Evolutionary conservation across 1,140 invertebrate genomes (phyloP), one percentile per base, ranked within the genome.

Genomic region (Ridgeia piscesae): DNA sequence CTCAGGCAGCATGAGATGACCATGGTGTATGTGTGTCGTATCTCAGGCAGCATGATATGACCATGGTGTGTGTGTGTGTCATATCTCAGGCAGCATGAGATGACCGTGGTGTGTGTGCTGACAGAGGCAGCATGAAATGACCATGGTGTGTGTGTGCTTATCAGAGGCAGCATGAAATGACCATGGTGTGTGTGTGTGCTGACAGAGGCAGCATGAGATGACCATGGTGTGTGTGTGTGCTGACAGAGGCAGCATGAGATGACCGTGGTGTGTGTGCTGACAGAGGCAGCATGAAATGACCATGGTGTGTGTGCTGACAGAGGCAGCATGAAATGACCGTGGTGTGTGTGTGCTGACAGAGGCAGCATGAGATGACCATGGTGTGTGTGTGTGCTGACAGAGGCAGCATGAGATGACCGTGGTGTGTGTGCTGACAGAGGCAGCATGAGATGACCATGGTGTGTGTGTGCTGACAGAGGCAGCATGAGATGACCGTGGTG

Each of bases 141-240:
- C 91, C 91, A 6, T 42, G 6, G 21, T 91, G 42, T 48, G 91
- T 33, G 42, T n/a, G n/a, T 91, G 33, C 8, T n/a, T 33, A 31
- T n/a, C 93, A 96, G 95, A 94, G 92, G 92, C 94, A 95, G 35
- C 94, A 95, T 92, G 93, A 94, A 34, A 77, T 93, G 89, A 94
- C 94, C 77, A 33, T 95, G 58, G 94, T 96, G 48, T n/a, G n/a
- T n/a, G n/a, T n/a, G n/a, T n/a, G n/a, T n/a, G n/a, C n/a, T n/a
- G n/a, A n/a, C n/a, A n/a, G n/a, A n/a, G n/a, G n/a, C n/a, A n/a
- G n/a, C n/a, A n/a, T n/a, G n/a, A 90, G 89, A 1, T 35, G 33
- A 58, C 91, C 91, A 6, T 42, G 6, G 21, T 91, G 42, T 48
- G 91, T 33, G 42, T n/a, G n/a, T n/a, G n/a, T 91, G 33, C 8